A percentile compares a stretch with the other conserved stretches of the same genome.
phyloP scores from a whole-genome alignment of 64 coral and sea anemone genomes.

The Dendrophyllia cribrosa region DNA sequence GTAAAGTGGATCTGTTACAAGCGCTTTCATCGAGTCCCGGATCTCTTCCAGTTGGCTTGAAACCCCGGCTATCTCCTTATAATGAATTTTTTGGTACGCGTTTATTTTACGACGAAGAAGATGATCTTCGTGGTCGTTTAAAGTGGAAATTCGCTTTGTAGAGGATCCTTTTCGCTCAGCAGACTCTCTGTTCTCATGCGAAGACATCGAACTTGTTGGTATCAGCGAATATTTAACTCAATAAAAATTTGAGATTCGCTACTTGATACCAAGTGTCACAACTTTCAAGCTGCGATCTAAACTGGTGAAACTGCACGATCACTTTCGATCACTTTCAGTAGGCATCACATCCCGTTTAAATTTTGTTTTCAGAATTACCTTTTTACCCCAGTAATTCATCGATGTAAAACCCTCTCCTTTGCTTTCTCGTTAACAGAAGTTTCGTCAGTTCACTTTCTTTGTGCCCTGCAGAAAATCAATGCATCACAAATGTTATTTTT shows the following conservation, averaged over 20 bases:
- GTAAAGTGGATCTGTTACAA: conserved; percentile 16
- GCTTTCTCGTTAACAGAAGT: not conserved
- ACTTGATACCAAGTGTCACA: not conserved
- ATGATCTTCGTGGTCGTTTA: conserved; percentile 10
- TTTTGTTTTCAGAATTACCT: too few relatives aligned
- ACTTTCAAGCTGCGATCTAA: too few relatives aligned
- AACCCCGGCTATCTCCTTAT: conserved; percentile 35
- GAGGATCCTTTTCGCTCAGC: not conserved
- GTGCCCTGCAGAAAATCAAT: not conserved
- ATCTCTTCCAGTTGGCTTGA: conserved; percentile 24
- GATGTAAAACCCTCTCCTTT: not conserved
- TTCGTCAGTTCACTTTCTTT: not conserved
- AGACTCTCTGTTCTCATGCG: not conserved
- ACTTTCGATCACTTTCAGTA: too few relatives aligned
- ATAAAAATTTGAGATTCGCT: not conserved
- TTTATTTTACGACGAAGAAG: conserved; percentile 16
- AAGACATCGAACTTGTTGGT: conserved; percentile 1
- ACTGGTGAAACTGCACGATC: too few relatives aligned
- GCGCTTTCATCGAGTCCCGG: conserved; percentile 26
- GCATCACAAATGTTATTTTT: not conserved
- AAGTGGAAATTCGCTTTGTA: conserved; percentile 15
- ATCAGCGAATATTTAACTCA: not conserved
- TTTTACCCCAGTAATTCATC: not conserved
- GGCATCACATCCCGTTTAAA: too few relatives aligned
- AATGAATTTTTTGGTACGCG: conserved; percentile 19